Base-by-base conservation (phyloP, 2,113 vertebrate genomes). In the Perca schrenkii region DNA sequence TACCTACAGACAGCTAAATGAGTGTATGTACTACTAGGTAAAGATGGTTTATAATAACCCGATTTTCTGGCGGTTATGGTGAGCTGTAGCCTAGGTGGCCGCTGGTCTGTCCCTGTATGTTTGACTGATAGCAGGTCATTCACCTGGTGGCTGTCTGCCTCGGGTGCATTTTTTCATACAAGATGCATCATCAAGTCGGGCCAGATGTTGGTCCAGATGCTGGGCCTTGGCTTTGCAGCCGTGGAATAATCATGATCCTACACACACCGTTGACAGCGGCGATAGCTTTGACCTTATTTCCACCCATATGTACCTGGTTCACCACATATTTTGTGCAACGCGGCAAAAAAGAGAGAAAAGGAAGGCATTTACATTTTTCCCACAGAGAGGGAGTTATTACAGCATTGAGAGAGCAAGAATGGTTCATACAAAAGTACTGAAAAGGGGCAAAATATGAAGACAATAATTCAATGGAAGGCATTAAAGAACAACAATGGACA, bases 161-260 rank as follows among this genome's bases (percentile, higher is more conserved):
- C 69, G 65, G 77, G 65, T 65, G 74, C 70, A 73, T 82, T 22
- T 43, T 76, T 83, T 4, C 50, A 47, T 57, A 36, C 54, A n/a
- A 36, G 50, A 62, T 6, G 74, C 34, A 70, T 49, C 52, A 14
- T 16, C 2, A 34, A 77, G 4, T 57, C 74, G 50, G 66, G 64
- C 87, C 92, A 93, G 92, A 93, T 93, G 91, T 93, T 82, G 25
- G n/a, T 57, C 77, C 31, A 34, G 31, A 34, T 80, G 61, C 72
- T 53, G 78, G 88, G 86, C 87, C 87, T 85, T 16, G 19, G 40
- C 36, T 58, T 8, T 73, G 49, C 57, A 64, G 28, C 58, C 25
- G 25, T 43, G n/a, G 19, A 76, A 15, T 80, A 88, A 84, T 86
- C 67, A 60, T 34, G 12, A 81, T 75, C 25, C 40, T 49, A n/a